Evolutionary conservation across 2,888 invertebrate genomes (phyloP), one percentile per base, ranked within the genome.

Genomic region (Drosophila nr. medialis): DNA sequence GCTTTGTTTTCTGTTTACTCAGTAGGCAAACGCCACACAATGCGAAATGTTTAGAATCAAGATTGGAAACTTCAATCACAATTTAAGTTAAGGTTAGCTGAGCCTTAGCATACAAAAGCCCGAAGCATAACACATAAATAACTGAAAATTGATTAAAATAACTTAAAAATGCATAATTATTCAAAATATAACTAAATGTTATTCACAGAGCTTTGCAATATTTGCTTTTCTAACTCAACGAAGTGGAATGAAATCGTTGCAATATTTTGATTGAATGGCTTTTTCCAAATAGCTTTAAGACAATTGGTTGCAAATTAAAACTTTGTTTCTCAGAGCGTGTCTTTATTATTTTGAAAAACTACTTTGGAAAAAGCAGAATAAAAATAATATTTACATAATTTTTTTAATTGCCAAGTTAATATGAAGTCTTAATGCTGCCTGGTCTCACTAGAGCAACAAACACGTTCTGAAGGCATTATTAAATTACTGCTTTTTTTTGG

Each of bases 391-490:
- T 50, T 27, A 3, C 10, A 2, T 50, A 8, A 21, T 32, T 32
- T 27, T 10, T 13, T 15, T 13, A 11, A 24, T 15, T 56, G 13
- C 18, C 21, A 36, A 24, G 27, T 53, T 45, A 58, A 49, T 27
- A 13, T n/a, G 27, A 42, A 15, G 49, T 49, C 36, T 49, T 48
- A 63, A 13, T n/a, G 15, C 21, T 60, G 36, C 38, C 45, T 62
- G 7, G 15, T 6, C n/a, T n/a, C n/a, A 10, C 4, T 32, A 13
- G n/a, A 32, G 29, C 36, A 11, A 42, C 51, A 4, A 59, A 40
- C 75, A 71, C 76, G 72, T 67, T 45, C 51, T 21, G 34, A 30
- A 3, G 42, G 53, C 61, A 63, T 50, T 58, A 76, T 70, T 66
- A 65, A 64, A 64, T 32, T 30, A 30, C 60, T 56, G 55, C 38